Evolutionary conservation across 2,888 invertebrate genomes (phyloP), one percentile per base, ranked within the genome.

Genomic region (Uloborus plumipes): DNA sequence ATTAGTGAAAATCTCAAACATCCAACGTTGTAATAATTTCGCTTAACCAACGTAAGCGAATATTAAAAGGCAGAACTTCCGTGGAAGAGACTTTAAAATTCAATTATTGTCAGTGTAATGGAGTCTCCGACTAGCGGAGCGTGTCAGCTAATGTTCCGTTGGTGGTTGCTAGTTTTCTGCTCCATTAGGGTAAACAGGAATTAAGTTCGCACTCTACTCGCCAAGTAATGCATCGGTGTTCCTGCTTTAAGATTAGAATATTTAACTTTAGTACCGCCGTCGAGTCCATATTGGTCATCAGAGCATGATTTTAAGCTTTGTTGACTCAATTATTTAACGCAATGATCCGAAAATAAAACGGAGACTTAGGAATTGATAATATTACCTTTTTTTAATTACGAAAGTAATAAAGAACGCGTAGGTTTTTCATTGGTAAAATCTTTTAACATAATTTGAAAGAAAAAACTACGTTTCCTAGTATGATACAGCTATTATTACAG

Each of bases 111-210:
- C 69, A 59, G 69, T 47, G n/a, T 47, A 26, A 22, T 51, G 69
- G 62, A 53, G n/a, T 50, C n/a, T 53, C 69, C 62, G 69, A 61
- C 62, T 69, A 76, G 69, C 69, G 61, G 69, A 62, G 69, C 76
- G 69, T 76, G 69, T 49, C 69, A 64, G 69, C 69, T 69, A 76
- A 76, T 76, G 76, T 76, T 53, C 50, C 69, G 76, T 55, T 53
- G 6, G 61, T 16, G 49, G 39, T 49, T 65, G 49, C 26, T 67
- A 50, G 55, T 58, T 69, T 76, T 76, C 53, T 51, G 47, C 62
- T 66, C 69, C 61, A 76, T 76, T 76, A 50, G 62, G 47, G 62
- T 51, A 18, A 51, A 61, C 69, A 55, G 76, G 67, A 76, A 76
- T 76, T 69, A 69, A 69, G 69, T 69, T 69, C 49, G 53, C 62